Percentiles rank a stretch among this genome's conserved stretches.
phyloP scores from a whole-genome alignment of 2,113 vertebrate species.

The rat (Rattus norvegicus) region DNA sequence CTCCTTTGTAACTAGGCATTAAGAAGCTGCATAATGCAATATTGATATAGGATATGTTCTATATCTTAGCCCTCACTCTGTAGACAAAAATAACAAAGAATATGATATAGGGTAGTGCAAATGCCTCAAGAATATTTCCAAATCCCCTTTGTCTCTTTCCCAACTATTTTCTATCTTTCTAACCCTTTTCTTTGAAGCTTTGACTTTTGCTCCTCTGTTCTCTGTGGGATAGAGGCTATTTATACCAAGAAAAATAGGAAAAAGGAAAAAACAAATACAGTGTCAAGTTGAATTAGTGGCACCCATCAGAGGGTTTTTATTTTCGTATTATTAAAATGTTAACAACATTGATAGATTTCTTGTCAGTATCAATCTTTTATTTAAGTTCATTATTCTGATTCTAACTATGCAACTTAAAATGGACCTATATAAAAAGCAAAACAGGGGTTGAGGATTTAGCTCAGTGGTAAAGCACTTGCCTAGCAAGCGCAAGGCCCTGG shows the following conservation, averaged over 20 bases:
- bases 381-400: slow-evolving; percentile 31
- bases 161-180: neutral
- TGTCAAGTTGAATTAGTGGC: neutral
- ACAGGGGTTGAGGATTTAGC: neutral
- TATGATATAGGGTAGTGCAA: neutral
- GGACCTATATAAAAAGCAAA: slow-evolving; percentile 56
- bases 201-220: neutral
- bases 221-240: neutral
- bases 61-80: neutral
- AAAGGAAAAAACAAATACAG: neutral
- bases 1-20: neutral
- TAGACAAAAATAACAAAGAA: neutral
- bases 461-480: too few relatives aligned
- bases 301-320: neutral
- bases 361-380: slow-evolving; percentile 55
- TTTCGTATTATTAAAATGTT: slow-evolving; percentile 50
- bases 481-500: too few relatives aligned
- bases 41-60: neutral
- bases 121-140: neutral
- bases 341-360: slow-evolving; percentile 2
- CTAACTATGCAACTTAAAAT: slow-evolving; percentile 54
- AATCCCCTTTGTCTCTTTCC: neutral
- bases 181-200: neutral
- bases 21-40: neutral
- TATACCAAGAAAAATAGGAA: neutral